phyloP scores from a whole-genome alignment of 2,797 vertebrate species.

The Staurois parvus region DNA sequence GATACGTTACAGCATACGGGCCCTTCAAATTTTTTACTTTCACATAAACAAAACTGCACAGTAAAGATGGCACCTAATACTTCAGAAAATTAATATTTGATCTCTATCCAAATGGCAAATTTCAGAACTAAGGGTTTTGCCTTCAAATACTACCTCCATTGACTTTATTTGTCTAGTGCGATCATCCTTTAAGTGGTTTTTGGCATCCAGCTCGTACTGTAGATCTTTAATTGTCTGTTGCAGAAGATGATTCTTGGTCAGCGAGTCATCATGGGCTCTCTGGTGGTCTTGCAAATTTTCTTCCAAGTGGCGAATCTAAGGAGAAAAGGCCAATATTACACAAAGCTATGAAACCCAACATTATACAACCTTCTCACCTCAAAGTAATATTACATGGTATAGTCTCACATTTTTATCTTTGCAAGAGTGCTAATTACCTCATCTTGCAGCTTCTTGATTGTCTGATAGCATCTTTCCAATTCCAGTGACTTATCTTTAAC shows the following conservation, averaged over 20 bases:
- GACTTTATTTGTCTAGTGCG: slow-evolving; percentile 85
- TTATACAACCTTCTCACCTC: too few relatives aligned
- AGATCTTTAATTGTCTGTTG: slow-evolving; percentile 85
- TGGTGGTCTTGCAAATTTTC: slow-evolving; percentile 84
- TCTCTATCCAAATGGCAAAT: neutral
- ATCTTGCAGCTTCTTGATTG: slow-evolving; percentile 82
- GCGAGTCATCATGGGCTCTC: slow-evolving; percentile 84
- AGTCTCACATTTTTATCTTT: neutral
- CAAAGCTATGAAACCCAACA: too few relatives aligned
- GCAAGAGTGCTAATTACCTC: slow-evolving; percentile 78
- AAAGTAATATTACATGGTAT: too few relatives aligned
- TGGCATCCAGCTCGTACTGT: slow-evolving; percentile 84
- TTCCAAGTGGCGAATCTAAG: slow-evolving; percentile 83
- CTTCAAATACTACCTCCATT: slow-evolving; percentile 82
- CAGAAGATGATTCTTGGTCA: slow-evolving; percentile 80
- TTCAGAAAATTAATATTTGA: neutral
- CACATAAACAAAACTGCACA: too few relatives aligned
- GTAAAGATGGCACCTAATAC: neutral
- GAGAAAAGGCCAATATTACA: neutral
- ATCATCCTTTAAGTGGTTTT: slow-evolving; percentile 82
- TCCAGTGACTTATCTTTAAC: slow-evolving; percentile 88
- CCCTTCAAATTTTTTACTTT: too few relatives aligned
- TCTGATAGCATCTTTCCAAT: slow-evolving; percentile 81
- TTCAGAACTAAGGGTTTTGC: neutral
- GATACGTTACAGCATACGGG: too few relatives aligned